Conservation (phyloP, 53 echinoderm and acorn worm genomes). For the Crossaster papposus region DNA sequence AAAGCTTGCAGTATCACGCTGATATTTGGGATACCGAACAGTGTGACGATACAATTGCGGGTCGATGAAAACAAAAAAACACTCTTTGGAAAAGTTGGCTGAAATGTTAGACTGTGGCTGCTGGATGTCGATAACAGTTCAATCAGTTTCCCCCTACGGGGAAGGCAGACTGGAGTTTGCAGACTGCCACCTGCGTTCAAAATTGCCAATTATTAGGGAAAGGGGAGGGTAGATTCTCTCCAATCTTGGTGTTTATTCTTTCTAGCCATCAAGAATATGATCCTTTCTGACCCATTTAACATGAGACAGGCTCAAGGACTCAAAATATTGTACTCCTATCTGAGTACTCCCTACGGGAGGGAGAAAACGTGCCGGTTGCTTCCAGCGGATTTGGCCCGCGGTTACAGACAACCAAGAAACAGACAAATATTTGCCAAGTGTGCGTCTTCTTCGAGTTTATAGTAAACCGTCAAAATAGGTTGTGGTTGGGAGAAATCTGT, state of each 20-base stretch:
- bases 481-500: not conserved
- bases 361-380: not conserved
- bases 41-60: not conserved
- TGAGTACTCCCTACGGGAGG: not conserved
- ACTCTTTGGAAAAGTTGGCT: not conserved
- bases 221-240: not conserved
- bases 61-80: not conserved
- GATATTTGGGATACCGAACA: not conserved
- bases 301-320: not conserved
- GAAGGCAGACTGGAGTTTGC: constrained; percentile 4
- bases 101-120: not conserved
- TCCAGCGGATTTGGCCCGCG: not conserved
- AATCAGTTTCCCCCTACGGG: not conserved
- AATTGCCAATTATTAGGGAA: not conserved
- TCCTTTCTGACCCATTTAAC: not conserved
- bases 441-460: not conserved
- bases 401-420: not conserved
- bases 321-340: not conserved
- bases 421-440: not conserved
- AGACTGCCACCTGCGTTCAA: constrained; percentile 1
- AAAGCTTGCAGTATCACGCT: not conserved
- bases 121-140: not conserved
- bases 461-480: too few species aligned
- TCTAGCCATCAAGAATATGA: not conserved
- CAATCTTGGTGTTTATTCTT: not conserved